Base-by-base conservation (phyloP, 1,140 invertebrate species). In the Formica exsecta region DNA sequence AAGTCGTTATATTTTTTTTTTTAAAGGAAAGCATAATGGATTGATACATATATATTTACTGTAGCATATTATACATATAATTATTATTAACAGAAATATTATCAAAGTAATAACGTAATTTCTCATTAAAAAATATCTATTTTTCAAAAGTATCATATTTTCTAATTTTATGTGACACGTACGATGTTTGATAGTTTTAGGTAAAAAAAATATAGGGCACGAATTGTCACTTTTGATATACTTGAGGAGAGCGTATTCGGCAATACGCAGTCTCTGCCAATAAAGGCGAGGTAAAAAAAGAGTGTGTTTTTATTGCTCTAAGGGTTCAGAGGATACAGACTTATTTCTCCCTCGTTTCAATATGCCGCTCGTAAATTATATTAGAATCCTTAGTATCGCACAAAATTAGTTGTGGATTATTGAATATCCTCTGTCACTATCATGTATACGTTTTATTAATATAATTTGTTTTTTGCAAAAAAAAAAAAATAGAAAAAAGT, bases 231-330 rank as follows among this genome's bases (percentile, higher is more conserved):
- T 59, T 59, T 68, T 5, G 62, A 57, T 41, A 41, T 2, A 48
- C 5, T 85, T 81, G 77, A 81, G n/a, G 76, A 71, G 54, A 73
- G 74, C 64, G 79, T 77, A 75, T 86, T 57, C 71, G 89, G 66
- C 87, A 87, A 79, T 85, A 85, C 66, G 65, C 51, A 19, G 36
- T 62, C 86, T 90, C 66, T 68, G 74, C 44, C 75, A 86, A 90
- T 90, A 92, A 83, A 85, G 89, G 84, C 80, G 88, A 91, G 87
- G 6, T 85, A 80, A 65, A 66, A 59, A 51, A 83, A 62, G 65
- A 48, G 44, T 54, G 68, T 81, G 66, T 91, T 93, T 91, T 91
- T 92, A 88, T 92, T 89, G 62, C 75, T 41, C 7, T 68, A 86
- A 90, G 86, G 81, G 86, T 86, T 85, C 38, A 36, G 71, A 61